Conservation (phyloP, 2,113 vertebrate species). For the Pelusios castaneus region DNA sequence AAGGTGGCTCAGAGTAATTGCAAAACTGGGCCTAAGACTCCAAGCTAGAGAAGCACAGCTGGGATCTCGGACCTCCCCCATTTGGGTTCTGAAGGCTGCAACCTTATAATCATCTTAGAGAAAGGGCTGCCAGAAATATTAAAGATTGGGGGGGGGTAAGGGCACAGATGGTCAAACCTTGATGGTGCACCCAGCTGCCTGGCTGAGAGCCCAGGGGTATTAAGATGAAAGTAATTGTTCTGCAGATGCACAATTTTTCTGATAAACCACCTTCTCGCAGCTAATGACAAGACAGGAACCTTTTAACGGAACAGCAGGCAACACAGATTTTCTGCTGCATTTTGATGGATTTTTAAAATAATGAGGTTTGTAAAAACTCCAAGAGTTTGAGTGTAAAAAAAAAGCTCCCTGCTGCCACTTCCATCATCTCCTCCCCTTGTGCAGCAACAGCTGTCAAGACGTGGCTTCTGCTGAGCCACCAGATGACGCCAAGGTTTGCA, state of each 20-base stretch:
- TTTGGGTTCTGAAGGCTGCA: neutral
- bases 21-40: neutral
- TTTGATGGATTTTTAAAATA: neutral
- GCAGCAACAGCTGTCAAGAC: neutral
- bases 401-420: neutral
- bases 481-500: neutral
- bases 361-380: neutral
- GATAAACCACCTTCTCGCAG: neutral
- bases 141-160: neutral
- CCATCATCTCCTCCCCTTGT: neutral
- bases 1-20: neutral
- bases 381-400: neutral
- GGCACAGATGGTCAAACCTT: slow-evolving; percentile 1
- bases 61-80: neutral
- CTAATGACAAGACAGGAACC: neutral
- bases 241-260: neutral
- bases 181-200: neutral
- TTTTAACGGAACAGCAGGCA: neutral
- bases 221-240: neutral
- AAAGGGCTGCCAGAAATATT: neutral
- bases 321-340: neutral
- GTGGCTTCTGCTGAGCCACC: neutral
- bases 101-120: neutral
- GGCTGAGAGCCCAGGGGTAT: neutral
- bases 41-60: neutral